Base-by-base conservation (phyloP, 2,888 invertebrate genomes). In the Orthosia gracilis region DNA sequence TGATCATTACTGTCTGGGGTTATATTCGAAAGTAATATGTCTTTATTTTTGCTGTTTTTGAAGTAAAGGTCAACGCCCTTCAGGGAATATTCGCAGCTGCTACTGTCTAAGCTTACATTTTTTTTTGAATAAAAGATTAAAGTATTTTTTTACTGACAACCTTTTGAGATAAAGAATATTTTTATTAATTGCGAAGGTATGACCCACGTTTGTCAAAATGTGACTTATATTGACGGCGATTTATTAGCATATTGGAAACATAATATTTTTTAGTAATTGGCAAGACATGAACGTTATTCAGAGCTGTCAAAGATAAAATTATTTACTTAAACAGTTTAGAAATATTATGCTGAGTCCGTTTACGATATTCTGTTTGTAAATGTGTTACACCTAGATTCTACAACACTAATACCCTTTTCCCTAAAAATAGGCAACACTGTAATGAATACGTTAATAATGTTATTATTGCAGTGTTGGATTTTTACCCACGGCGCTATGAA, bases 1-100 rank as follows among this genome's bases (percentile, higher is more conserved):
- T 85, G 63, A 78, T 81, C 70, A 76, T 81, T 76, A 81, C 65
- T 71, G 82, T 81, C 65, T 66, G 17, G 62, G 85, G 55, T 26
- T 81, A 66, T 64, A 65, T 75, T 47, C n/a, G 58, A 71, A 58
- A 61, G 65, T 73, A 76, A 68, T 52, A 62, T 18, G 4, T 68
- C 59, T 62, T 58, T 69, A 49, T 70, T 17, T 9, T 17, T 9
- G 55, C 4, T 70, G 18, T 61, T 64, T 67, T 45, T 58, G 18
- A 70, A 64, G 31, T 17, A 12, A 52, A 31, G 54, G 62, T 68
- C 49, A 31, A 61, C 7, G 21, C 15, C 47, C 40, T 70, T 17
- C 13, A 31, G 26, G 12, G 18, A 57, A 75, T 9, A 3, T 13
- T 59, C n/a, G 17, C 58, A 76, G 52, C 47, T 58, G 21, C 45